A percentile compares a stretch with the other conserved stretches of the same genome.
phyloP scores from a whole-genome alignment of 35 echinoderm and acorn worm genomes.

The Stichopus chloronotus region DNA sequence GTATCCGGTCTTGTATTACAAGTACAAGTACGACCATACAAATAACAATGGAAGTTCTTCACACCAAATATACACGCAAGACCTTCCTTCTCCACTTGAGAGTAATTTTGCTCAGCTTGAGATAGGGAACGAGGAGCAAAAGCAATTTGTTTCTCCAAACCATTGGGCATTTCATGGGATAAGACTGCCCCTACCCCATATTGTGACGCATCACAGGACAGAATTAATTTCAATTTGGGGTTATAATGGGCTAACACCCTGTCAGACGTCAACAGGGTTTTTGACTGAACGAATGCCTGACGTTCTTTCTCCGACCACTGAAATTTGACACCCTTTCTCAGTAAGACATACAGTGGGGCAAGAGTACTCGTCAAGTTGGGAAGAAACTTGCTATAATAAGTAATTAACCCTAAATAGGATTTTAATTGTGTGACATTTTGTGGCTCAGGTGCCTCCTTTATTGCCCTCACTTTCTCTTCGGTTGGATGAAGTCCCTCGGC shows the following conservation, averaged over 20 bases:
- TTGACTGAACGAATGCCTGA: constrained; percentile 47
- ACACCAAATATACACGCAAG: constrained; percentile 68
- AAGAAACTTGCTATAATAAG: constrained; percentile 65
- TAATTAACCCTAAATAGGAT: constrained; percentile 55
- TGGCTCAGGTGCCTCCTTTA: constrained; percentile 66
- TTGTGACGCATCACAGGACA: constrained; percentile 61
- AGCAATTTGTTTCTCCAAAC: constrained; percentile 56
- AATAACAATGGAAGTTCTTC: constrained; percentile 58
- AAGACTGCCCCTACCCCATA: constrained; percentile 63
- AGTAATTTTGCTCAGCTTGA: constrained; percentile 65
- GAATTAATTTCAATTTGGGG: constrained; percentile 19
- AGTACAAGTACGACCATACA: constrained; percentile 63
- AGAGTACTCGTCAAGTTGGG: constrained; percentile 50
- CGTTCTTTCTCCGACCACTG: constrained; percentile 37
- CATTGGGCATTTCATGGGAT: constrained; percentile 52
- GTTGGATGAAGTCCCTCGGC: constrained; percentile 64
- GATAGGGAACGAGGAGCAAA: constrained; percentile 67
- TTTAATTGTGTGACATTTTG: constrained; percentile 66
- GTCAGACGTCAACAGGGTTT: constrained; percentile 34
- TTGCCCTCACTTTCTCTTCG: constrained; percentile 46
- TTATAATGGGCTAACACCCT: constrained; percentile 50
- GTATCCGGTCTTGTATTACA: too few relatives aligned
- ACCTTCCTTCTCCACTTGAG: constrained; percentile 73
- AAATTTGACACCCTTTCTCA: constrained; percentile 12
- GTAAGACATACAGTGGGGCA: constrained; percentile 24